These are phyloP conservation scores for Actinia tenebrosa DNA, from an alignment of 64 coral and sea anemone species.

Conservation along the genomic window DNA sequence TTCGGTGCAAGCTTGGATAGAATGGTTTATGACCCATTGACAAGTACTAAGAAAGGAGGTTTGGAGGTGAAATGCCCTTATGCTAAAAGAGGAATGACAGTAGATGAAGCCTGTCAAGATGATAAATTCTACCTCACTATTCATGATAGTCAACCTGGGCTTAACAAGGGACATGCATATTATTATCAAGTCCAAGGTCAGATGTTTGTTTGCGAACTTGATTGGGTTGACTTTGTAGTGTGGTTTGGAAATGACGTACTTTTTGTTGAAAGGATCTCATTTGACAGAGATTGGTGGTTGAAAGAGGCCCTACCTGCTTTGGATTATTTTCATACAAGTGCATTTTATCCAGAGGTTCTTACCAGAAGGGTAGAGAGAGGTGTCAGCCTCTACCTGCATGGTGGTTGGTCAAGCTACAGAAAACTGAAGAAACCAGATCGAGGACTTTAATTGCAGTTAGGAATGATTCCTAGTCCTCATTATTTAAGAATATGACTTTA, in stretches of 20 bases:
- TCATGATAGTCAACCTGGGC: background rate
- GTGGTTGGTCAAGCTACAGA: slow-evolving; percentile 27
- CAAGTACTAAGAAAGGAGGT: slow-evolving; percentile 43
- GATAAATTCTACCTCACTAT: background rate
- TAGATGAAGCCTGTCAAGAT: slow-evolving; percentile 31
- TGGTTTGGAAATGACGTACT: slow-evolving; percentile 42
- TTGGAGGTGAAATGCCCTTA: slow-evolving; percentile 42
- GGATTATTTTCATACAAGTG: slow-evolving; percentile 36
- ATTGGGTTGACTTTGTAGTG: slow-evolving; percentile 52
- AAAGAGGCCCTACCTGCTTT: slow-evolving; percentile 15
- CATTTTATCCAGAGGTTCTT: slow-evolving; percentile 53
- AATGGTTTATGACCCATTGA: slow-evolving; percentile 27
- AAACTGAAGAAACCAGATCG: background rate
- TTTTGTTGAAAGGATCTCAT: slow-evolving; percentile 22
- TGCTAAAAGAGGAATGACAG: slow-evolving; percentile 27
- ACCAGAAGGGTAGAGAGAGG: slow-evolving; percentile 33
- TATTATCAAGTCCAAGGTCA: slow-evolving; percentile 27
- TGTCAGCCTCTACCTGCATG: slow-evolving; percentile 31
- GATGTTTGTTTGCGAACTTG: slow-evolving; percentile 52
- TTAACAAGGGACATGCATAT: slow-evolving; percentile 13
- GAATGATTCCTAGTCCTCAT: too few species aligned
- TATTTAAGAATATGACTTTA: too few species aligned
- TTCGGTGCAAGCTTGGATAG: slow-evolving; percentile 44
- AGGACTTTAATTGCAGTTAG: too few species aligned
- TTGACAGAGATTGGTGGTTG: slow-evolving; percentile 38